A percentile compares a stretch with the other conserved stretches of the same genome.
Evolutionary conservation across 2,888 invertebrate genomes (phyloP).

Genomic region (Cryptus viduatorius): DNA sequence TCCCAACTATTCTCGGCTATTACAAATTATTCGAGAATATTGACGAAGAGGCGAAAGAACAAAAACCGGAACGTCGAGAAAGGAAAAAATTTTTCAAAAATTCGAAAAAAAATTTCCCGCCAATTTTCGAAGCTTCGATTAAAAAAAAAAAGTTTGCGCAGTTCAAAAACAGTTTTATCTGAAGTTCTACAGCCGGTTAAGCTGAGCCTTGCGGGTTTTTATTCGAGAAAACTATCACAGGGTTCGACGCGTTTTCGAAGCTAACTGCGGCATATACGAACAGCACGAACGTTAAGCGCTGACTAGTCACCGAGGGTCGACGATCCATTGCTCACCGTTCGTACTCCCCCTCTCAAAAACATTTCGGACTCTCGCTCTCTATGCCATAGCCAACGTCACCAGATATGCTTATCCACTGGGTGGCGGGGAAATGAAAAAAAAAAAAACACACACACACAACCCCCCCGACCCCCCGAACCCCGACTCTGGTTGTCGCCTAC

Average conservation of each 20-base stretch:
- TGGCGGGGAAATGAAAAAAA: slow-evolving; percentile 44
- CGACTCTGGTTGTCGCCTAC: slow-evolving; percentile 54
- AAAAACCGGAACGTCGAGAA: neutral
- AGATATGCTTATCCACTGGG: slow-evolving; percentile 51
- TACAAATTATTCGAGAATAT: neutral
- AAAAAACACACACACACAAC: slow-evolving; percentile 23
- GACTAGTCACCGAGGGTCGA: slow-evolving; percentile 78
- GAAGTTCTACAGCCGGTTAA: neutral
- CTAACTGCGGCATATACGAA: slow-evolving; percentile 63
- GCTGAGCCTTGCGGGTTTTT: neutral
- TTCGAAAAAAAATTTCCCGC: neutral
- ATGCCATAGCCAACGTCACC: slow-evolving; percentile 48
- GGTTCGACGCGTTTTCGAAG: slow-evolving; percentile 31
- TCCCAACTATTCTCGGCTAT: neutral
- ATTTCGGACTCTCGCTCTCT: slow-evolving; percentile 34
- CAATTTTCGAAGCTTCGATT: neutral
- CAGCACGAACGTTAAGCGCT: slow-evolving; percentile 77
- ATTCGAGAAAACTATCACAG: slow-evolving; percentile 17
- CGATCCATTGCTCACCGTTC: slow-evolving; percentile 78
- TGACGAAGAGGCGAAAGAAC: neutral
- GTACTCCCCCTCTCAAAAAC: slow-evolving; percentile 71
- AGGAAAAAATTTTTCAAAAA: neutral
- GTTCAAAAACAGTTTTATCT: neutral
- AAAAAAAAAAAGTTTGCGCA: neutral
- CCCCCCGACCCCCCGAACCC: no score